Evolutionary conservation across 2,888 invertebrate species (phyloP).

Genomic region (Cantharis rufa): DNA sequence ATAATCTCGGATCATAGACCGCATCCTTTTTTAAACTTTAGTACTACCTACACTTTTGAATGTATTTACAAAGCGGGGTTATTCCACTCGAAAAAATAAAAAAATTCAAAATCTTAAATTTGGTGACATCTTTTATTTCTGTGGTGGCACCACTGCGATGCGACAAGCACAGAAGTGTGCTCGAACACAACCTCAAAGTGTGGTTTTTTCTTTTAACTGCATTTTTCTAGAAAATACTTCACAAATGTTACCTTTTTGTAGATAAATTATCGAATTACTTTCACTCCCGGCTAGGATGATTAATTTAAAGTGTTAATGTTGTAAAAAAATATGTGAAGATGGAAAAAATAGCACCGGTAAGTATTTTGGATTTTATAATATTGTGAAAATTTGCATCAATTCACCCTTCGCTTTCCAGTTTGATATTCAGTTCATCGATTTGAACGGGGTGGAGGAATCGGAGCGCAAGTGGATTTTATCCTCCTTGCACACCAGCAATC

Average conservation of each 20-base stretch:
- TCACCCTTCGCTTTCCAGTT: not conserved
- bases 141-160: not conserved
- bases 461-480: slow-evolving; percentile 67
- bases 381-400: not conserved
- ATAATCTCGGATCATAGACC: not conserved
- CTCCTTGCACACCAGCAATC: slow-evolving; percentile 59
- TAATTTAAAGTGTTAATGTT: not conserved
- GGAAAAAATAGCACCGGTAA: not conserved
- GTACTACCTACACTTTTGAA: not conserved
- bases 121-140: not conserved
- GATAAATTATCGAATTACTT: not conserved
- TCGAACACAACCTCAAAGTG: not conserved
- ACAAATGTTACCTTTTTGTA: not conserved
- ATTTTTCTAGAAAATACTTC: not conserved
- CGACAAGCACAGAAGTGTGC: not conserved
- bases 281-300: not conserved
- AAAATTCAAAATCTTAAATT: not conserved
- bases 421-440: slow-evolving; percentile 70
- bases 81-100: not conserved
- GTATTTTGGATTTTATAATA: not conserved
- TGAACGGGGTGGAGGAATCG: slow-evolving; percentile 71
- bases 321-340: not conserved
- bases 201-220: not conserved
- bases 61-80: too few relatives aligned
- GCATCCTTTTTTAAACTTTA: not conserved